phyloP scores from a whole-genome alignment of 1,140 invertebrate genomes.

The Mya arenaria region DNA sequence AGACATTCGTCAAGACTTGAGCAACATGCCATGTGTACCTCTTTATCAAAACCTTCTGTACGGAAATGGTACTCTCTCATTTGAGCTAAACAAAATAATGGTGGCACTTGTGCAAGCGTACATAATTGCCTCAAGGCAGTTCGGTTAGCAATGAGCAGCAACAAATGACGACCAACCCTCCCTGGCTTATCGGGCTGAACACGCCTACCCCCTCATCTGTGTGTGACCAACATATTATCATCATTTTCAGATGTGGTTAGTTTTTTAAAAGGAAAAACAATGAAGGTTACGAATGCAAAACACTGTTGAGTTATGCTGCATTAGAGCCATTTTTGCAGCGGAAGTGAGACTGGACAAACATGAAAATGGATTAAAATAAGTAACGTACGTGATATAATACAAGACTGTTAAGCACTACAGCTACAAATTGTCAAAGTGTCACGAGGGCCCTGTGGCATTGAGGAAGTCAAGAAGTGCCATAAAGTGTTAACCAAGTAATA shows the following conservation, averaged over 20 bases:
- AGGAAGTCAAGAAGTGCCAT: neutral
- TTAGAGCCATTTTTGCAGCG: slow-evolving; percentile 22
- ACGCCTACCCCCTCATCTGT: too few species aligned
- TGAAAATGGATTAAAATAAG: slow-evolving; percentile 7
- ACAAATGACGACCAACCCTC: too few species aligned
- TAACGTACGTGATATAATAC: neutral
- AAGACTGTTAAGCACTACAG: neutral
- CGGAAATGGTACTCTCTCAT: too few species aligned
- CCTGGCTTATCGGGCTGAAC: too few species aligned
- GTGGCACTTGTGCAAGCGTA: too few species aligned
- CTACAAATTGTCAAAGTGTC: neutral
- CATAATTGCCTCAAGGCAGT: too few species aligned
- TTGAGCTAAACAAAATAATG: too few species aligned
- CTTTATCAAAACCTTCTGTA: too few species aligned
- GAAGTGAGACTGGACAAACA: slow-evolving; percentile 10
- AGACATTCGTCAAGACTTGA: too few species aligned
- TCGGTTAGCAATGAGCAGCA: too few species aligned
- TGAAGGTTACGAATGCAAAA: slow-evolving; percentile 1
- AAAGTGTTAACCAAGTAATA: neutral
- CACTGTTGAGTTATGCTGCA: slow-evolving; percentile 7
- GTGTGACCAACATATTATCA: neutral
- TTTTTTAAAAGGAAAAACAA: slow-evolving; percentile 10
- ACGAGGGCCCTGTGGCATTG: neutral
- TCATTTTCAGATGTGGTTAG: neutral
- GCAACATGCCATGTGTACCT: too few species aligned